phyloP scores from a whole-genome alignment of 2,888 invertebrate genomes.

The Apotomis capreana region DNA sequence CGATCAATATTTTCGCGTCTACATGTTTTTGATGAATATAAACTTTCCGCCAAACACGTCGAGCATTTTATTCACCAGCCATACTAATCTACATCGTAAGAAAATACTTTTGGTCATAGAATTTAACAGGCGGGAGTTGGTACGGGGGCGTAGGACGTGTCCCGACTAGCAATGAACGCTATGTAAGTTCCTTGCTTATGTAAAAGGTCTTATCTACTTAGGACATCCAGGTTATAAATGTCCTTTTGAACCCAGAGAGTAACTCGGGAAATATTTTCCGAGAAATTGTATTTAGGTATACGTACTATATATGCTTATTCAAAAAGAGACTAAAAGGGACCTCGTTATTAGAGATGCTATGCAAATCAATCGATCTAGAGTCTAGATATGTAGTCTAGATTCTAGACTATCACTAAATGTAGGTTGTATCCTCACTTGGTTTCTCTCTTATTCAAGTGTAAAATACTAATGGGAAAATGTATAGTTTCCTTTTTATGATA shows the following conservation, averaged over 20 bases:
- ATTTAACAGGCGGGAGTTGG: slow-evolving; percentile 32
- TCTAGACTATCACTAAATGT: too few species aligned
- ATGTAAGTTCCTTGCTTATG: neutral
- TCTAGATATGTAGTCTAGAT: neutral
- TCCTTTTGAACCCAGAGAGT: neutral
- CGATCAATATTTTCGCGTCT: neutral
- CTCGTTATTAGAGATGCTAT: slow-evolving; percentile 1
- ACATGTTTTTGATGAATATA: slow-evolving; percentile 6
- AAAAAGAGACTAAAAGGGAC: neutral
- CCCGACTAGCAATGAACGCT: slow-evolving; percentile 11
- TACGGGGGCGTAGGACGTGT: slow-evolving; percentile 29
- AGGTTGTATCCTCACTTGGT: too few species aligned
- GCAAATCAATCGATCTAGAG: neutral
- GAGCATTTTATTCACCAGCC: slow-evolving; percentile 17
- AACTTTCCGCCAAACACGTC: neutral
- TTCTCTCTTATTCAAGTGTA: too few species aligned
- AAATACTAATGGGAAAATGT: too few species aligned
- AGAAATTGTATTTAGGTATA: neutral
- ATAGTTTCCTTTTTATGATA: too few species aligned
- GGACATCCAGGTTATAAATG: neutral
- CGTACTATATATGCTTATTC: neutral
- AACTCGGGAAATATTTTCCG: slow-evolving; percentile 14
- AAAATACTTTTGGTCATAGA: slow-evolving; percentile 38
- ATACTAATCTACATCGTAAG: slow-evolving; percentile 36
- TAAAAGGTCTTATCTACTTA: neutral